These are phyloP conservation scores for Hapalemur alaotrensis DNA, from an alignment of 2,797 vertebrate genomes.

Conservation along the genomic window DNA sequence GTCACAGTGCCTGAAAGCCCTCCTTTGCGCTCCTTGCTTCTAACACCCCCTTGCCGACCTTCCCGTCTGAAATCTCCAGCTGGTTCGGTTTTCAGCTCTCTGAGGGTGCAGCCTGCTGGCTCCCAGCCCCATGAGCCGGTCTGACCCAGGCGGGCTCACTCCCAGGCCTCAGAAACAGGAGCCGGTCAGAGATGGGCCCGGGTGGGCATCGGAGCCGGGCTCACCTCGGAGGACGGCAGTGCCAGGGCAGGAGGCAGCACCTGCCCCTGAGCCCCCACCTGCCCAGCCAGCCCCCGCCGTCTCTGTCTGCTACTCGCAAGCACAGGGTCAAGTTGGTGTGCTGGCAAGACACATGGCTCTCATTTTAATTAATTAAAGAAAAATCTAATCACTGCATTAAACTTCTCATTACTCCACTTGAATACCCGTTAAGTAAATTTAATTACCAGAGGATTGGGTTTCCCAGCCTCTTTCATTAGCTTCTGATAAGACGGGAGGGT, in stretches of 20 bases:
- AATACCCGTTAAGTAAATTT: slow-evolving; percentile 89
- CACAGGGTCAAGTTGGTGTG: slow-evolving; percentile 81
- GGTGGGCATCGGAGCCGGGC: not conserved
- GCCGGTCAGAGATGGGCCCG: not conserved
- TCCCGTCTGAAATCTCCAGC: not conserved
- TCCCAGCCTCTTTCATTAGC: slow-evolving; percentile 85
- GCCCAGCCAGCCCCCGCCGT: not conserved
- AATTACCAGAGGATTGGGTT: slow-evolving; percentile 86
- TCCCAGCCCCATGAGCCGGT: not conserved
- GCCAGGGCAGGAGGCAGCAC: not conserved
- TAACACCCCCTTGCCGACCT: not conserved
- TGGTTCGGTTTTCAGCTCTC: not conserved
- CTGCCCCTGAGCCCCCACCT: not conserved
- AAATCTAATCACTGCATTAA: slow-evolving; percentile 90
- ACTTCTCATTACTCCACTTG: slow-evolving; percentile 89
- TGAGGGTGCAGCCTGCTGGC: not conserved
- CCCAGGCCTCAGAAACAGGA: not conserved
- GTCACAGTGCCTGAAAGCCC: not conserved
- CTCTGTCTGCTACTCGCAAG: slow-evolving; percentile 62
- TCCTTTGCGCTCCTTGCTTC: not conserved
- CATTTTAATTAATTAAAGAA: slow-evolving; percentile 89
- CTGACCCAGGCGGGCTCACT: not conserved
- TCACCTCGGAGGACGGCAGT: not conserved
- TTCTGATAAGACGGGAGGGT: slow-evolving; percentile 79
- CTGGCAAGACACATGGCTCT: slow-evolving; percentile 83